Evolutionary conservation across 2,888 invertebrate genomes (phyloP), one percentile per base, ranked within the genome.

Genomic region (Euzophera pinguis): DNA sequence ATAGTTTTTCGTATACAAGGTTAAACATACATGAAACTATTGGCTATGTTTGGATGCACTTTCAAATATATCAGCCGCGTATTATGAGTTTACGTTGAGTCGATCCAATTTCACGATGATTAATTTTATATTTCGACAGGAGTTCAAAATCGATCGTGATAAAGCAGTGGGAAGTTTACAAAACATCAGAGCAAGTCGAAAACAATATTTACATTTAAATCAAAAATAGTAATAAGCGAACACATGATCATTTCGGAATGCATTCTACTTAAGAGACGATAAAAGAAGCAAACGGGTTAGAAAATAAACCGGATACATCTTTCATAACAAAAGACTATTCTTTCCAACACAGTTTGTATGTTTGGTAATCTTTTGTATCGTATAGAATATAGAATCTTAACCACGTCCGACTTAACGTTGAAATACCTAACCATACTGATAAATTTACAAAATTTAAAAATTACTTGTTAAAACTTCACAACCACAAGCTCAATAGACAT

Each of bases 101-200:
- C 27, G 10, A 13, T 39, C 16, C 49, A 16, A 50, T 50, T 50
- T 38, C 13, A 42, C 41, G 42, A 9, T 42, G 42, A 42, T 43
- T 50, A 29, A 42, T 41, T 42, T 42, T 14, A 41, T 50, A 42
- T 34, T 50, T 50, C 22, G 41, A 50, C 42, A 50, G 29, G 34
- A 34, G 42, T 17, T 17, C 13, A 17, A 32, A 50, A 43, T 42
- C 17, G 41, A 50, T 50, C 50, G 32, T 53, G 54, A 38, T 54
- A 57, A 49, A 54, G 14, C 48, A 41, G 34, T 34, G 14, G 29
- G 22, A 43, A 59, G 63, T 64, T 70, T 66, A 62, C 54, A 61
- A 68, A 64, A 61, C 57, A 60, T 59, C 55, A 55, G 58, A 56
- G 53, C 47, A 42, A 47, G 55, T 59, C 47, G 55, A 57, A 56